Conservation (phyloP, 2,888 invertebrate genomes). For the Hemithea aestivaria region DNA sequence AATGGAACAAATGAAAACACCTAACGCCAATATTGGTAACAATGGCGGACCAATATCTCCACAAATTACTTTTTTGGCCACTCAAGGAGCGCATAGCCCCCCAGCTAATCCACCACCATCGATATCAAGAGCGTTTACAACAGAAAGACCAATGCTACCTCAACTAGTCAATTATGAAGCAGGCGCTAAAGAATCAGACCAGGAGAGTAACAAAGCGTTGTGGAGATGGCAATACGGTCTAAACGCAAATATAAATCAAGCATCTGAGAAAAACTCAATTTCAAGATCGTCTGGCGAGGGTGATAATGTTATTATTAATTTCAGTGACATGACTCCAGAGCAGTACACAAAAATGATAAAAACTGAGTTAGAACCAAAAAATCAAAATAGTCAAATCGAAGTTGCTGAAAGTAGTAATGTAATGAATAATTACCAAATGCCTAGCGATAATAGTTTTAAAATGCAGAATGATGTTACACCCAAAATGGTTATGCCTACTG, state of each 20-base stretch:
- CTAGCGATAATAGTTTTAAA: slow-evolving; percentile 14
- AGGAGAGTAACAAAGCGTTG: slow-evolving; percentile 58
- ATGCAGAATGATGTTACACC: slow-evolving; percentile 9
- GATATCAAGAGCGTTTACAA: slow-evolving; percentile 51
- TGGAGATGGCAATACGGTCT: slow-evolving; percentile 73
- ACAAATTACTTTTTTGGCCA: slow-evolving; percentile 71
- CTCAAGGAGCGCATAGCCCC: slow-evolving; percentile 67
- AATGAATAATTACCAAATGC: slow-evolving; percentile 17
- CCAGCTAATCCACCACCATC: slow-evolving; percentile 48
- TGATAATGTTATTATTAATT: slow-evolving; percentile 67
- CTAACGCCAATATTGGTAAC: slow-evolving; percentile 47
- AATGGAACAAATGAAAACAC: slow-evolving; percentile 47
- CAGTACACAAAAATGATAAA: slow-evolving; percentile 64
- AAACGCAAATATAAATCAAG: slow-evolving; percentile 50
- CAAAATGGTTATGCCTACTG: slow-evolving; percentile 8
- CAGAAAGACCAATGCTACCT: slow-evolving; percentile 60
- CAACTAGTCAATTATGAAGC: slow-evolving; percentile 69
- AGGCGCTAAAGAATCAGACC: slow-evolving; percentile 50
- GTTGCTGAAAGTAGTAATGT: slow-evolving; percentile 16
- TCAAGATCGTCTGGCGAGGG: slow-evolving; percentile 64
- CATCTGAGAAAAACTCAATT: slow-evolving; percentile 58
- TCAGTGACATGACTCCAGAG: slow-evolving; percentile 64
- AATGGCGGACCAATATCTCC: slow-evolving; percentile 59
- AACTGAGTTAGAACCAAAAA: slow-evolving; percentile 44
- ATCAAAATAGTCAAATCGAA: slow-evolving; percentile 19